Conservation (phyloP, 92 coral and sea anemone species). For the Desmophyllum pertusum region DNA sequence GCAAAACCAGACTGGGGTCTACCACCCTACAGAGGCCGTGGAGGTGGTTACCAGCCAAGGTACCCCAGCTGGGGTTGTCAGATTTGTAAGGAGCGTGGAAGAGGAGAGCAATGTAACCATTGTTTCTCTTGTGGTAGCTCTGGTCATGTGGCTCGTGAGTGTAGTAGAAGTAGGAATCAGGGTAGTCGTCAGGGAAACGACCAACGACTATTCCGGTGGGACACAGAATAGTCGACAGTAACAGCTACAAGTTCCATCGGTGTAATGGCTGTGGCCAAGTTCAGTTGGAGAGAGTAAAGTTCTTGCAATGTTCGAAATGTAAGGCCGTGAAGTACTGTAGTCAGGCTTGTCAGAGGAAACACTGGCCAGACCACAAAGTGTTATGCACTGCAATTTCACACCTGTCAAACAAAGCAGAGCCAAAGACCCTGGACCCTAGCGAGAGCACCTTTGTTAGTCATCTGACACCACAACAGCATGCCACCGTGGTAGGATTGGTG, state of each 20-base stretch:
- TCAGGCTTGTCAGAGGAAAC: slow-evolving; percentile 39
- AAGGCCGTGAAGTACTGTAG: slow-evolving; percentile 46
- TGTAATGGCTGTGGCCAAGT: slow-evolving; percentile 44
- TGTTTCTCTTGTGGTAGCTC: slow-evolving; percentile 62
- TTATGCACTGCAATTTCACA: slow-evolving; percentile 37
- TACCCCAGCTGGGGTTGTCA: slow-evolving; percentile 48
- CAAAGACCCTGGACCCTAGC: slow-evolving; percentile 6
- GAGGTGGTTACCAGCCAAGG: slow-evolving; percentile 30
- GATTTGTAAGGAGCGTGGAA: slow-evolving; percentile 44
- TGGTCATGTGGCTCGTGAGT: slow-evolving; percentile 55
- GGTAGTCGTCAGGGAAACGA: slow-evolving; percentile 59
- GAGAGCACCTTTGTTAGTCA: slow-evolving; percentile 27
- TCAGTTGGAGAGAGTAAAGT: slow-evolving; percentile 22
- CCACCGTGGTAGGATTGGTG: slow-evolving; percentile 50
- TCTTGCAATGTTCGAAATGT: slow-evolving; percentile 47
- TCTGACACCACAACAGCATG: slow-evolving; percentile 51
- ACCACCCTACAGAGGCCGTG: slow-evolving; percentile 27
- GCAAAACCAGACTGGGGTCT: slow-evolving; percentile 23
- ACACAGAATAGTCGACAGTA: slow-evolving; percentile 60
- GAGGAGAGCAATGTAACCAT: slow-evolving; percentile 58
- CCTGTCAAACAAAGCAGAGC: background rate
- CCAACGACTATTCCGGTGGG: slow-evolving; percentile 64
- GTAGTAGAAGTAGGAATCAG: slow-evolving; percentile 18
- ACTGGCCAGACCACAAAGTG: slow-evolving; percentile 47
- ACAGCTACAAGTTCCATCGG: slow-evolving; percentile 30